Percentiles rank a stretch among this genome's conserved stretches.
Evolutionary conservation across 2,888 invertebrate species (phyloP).

Genomic region (Ectobius pallidus): DNA sequence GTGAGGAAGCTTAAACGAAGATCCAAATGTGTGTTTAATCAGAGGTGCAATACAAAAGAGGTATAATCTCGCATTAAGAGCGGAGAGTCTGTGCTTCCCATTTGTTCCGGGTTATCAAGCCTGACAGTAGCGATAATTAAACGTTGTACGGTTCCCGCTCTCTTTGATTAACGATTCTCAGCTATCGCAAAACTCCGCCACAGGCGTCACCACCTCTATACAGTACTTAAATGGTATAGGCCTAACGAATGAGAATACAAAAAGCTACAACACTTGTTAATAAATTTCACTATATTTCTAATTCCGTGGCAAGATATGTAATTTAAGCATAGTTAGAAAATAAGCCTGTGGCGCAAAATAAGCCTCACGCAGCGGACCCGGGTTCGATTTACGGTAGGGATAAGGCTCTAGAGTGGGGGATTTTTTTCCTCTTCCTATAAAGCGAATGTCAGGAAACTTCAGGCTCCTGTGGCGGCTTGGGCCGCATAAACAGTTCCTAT

Average conservation of each 20-base stretch:
- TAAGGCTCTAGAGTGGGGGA: too few species aligned
- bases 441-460: too few species aligned
- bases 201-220: not conserved
- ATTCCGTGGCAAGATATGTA: too few species aligned
- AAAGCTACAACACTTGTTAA: not conserved
- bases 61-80: not conserved
- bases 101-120: not conserved
- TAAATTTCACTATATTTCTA: not conserved
- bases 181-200: not conserved
- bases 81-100: not conserved
- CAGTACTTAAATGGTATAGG: slow-evolving; percentile 2
- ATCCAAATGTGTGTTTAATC: not conserved
- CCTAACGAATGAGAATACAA: slow-evolving; percentile 10
- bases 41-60: not conserved
- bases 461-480: too few species aligned
- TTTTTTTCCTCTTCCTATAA: too few species aligned
- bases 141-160: not conserved
- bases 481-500: too few species aligned
- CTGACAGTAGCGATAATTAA: slow-evolving; percentile 16
- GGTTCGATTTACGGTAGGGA: too few species aligned
- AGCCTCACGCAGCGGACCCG: too few species aligned
- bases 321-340: too few species aligned
- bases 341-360: too few species aligned
- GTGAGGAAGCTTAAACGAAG: not conserved
- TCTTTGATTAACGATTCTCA: slow-evolving; percentile 19